Evolutionary conservation across 2,113 vertebrate species (phyloP), one percentile per base, ranked within the genome.

Genomic region (Salvelinus fontinalis): DNA sequence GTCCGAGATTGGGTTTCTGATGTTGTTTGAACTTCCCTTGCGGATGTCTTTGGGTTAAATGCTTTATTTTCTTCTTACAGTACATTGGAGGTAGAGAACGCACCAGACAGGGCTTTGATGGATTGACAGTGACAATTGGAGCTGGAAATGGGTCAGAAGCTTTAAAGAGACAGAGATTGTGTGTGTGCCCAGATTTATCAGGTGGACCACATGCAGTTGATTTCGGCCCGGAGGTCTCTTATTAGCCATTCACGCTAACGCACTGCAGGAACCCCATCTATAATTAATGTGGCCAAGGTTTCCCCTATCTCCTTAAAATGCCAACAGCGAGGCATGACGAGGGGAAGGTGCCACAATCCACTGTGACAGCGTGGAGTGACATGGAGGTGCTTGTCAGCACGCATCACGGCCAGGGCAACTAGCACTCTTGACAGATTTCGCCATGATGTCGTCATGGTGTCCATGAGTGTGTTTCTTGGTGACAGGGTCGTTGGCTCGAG

Each of bases 251-350:
- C 67, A 67, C 48, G 57, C 27, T 20, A 54, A 78, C 18, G 54
- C 71, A 27, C 71, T 49, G 71, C 65, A 22, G 66, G 71, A 34
- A 48, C 24, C 48, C 71, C 70, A 83, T 83, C 72, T 79, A 83
- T 76, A 79, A 83, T 83, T 74, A 27, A 79, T 82, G 76, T 12
- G 73, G 27, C 75, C 39, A 49, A 49, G 67, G 73, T 82, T 60
- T 27, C 11, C 9, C 67, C 60, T 24, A 69, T 27, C 69, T 67
- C 70, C 65, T 67, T 75, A 65, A 79, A 82, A 82, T 82, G 80
- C 78, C 80, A 82, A 62, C 48, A 6, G 68, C 60, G 14, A 71
- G 72, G 66, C 70, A 59, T 71, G 76, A 74, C 62, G 71, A 76
- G 31, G 51, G 64, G 71, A 79, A 59, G 73, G 77, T 73, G 71